These are phyloP conservation scores for Scolopax rusticola DNA, from an alignment of 2,797 vertebrate species.

Conservation along the genomic window DNA sequence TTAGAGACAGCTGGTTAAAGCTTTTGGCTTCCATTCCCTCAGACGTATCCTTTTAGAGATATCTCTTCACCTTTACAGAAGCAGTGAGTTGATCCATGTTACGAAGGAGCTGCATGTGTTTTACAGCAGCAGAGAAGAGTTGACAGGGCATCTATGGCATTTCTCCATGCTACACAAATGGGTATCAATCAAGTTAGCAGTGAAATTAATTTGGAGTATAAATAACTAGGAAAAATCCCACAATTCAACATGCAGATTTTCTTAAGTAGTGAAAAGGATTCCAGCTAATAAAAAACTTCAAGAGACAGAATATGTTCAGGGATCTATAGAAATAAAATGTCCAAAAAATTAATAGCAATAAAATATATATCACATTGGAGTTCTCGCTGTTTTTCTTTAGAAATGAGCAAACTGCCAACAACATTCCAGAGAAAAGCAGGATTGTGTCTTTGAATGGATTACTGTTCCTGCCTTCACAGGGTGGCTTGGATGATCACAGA, in stretches of 20 bases:
- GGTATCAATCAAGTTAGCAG: constrained; percentile 26
- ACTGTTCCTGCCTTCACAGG: constrained; percentile 20
- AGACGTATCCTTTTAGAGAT: neutral
- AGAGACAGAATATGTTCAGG: constrained; percentile 39
- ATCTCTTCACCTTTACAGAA: neutral
- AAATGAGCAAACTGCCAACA: constrained; percentile 18
- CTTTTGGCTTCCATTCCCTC: neutral
- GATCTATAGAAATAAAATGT: constrained; percentile 46
- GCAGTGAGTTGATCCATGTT: neutral
- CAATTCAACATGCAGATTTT: constrained; percentile 18
- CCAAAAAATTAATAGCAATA: constrained; percentile 31
- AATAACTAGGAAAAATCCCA: neutral
- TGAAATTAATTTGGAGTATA: constrained; percentile 40
- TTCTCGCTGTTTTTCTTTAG: constrained; percentile 51
- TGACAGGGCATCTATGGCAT: neutral
- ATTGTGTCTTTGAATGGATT: constrained; percentile 42
- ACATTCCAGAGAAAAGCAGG: constrained; percentile 24
- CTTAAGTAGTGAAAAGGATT: constrained; percentile 48
- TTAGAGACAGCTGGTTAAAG: neutral
- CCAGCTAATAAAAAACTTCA: constrained; percentile 42
- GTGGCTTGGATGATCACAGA: constrained; percentile 38
- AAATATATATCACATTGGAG: constrained; percentile 30
- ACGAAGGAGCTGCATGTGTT: neutral
- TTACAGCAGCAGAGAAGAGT: neutral
- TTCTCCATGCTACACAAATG: neutral